Conservation (phyloP, 1,140 invertebrate species). For the Drosophila lowei region DNA sequence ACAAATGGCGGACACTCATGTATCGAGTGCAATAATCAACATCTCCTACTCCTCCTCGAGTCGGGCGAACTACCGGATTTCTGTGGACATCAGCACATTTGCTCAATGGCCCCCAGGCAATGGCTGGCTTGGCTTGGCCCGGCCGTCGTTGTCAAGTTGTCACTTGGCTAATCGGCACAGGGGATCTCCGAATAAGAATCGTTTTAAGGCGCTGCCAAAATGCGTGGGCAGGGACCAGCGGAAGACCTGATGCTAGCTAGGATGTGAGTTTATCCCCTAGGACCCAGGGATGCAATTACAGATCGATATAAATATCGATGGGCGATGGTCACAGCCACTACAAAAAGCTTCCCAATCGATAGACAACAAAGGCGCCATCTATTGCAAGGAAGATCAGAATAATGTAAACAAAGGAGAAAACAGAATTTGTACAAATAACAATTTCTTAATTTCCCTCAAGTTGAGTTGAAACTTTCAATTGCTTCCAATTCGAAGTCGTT, state of each 20-base stretch:
- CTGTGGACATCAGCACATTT: constrained; percentile 68
- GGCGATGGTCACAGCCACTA: no score
- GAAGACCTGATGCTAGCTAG: background rate
- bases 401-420: background rate
- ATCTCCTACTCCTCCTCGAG: constrained; percentile 18
- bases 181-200: constrained; percentile 31
- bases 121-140: constrained; percentile 15
- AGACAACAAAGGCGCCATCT: background rate
- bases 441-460: constrained; percentile 29
- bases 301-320: background rate
- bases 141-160: constrained; percentile 55
- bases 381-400: background rate
- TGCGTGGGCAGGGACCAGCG: constrained; percentile 11
- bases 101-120: constrained; percentile 32
- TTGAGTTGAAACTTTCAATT: constrained; percentile 51
- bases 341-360: no score
- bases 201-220: constrained; percentile 20
- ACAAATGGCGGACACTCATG: constrained; percentile 47
- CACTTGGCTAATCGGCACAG: constrained; percentile 63
- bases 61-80: constrained; percentile 20
- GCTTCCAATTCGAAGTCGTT: constrained; percentile 44
- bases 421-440: background rate
- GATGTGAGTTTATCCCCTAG: no score
- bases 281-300: no score
- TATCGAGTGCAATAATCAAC: constrained; percentile 73